Evolutionary conservation across 2,888 invertebrate genomes (phyloP).

Genomic region (Agrochola lychnidis): DNA sequence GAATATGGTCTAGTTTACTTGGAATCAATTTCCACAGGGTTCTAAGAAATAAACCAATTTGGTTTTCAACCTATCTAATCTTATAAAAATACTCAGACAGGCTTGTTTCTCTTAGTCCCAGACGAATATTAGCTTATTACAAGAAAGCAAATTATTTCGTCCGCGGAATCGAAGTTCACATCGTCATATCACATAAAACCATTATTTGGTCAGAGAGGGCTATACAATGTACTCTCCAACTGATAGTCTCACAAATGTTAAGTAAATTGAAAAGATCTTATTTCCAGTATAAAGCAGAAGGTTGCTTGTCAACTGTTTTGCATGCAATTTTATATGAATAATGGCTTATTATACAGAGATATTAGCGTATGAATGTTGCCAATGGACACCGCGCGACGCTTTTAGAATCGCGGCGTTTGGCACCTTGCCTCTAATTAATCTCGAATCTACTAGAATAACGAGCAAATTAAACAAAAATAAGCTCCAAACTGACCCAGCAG

Average conservation of each 20-base stretch:
- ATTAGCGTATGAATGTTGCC: constrained; percentile 21
- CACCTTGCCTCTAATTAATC: constrained; percentile 26
- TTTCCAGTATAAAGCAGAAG: not conserved
- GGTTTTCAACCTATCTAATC: constrained; percentile 32
- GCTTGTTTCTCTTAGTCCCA: constrained; percentile 12
- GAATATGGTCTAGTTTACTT: constrained; percentile 21
- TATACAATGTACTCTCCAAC: constrained; percentile 12
- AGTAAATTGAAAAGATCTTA: constrained; percentile 22
- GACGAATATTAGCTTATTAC: constrained; percentile 18
- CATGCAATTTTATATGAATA: not conserved
- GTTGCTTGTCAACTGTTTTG: not conserved
- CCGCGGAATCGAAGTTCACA: not conserved
- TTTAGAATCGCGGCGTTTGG: not conserved
- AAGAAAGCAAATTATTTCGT: constrained; percentile 12
- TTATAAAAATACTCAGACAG: constrained; percentile 41
- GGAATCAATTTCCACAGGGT: constrained; percentile 19
- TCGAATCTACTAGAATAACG: constrained; percentile 7
- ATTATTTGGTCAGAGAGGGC: not conserved
- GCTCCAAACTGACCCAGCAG: not conserved
- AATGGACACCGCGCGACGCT: not conserved
- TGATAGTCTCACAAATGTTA: constrained; percentile 9
- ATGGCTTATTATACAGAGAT: constrained; percentile 15
- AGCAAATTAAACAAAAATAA: constrained; percentile 8
- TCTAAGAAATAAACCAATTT: constrained; percentile 30
- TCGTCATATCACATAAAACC: constrained; percentile 43